Percentiles rank a stretch among this genome's conserved stretches.
Conservation (phyloP, 1,140 invertebrate genomes). For the Streblospio benedicti region DNA sequence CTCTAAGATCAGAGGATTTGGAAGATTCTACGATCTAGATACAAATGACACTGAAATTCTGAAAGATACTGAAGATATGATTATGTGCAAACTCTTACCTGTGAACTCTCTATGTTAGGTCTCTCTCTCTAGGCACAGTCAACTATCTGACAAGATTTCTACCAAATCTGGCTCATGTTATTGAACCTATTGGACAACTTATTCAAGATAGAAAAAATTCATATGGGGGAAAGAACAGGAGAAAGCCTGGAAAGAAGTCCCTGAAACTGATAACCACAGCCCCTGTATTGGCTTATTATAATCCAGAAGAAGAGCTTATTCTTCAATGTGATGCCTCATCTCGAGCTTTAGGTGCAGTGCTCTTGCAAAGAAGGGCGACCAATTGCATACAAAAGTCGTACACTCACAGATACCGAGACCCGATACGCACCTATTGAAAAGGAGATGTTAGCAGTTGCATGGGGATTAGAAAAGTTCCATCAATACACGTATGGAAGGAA, state of each 20-base stretch:
- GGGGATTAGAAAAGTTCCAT: slow-evolving; percentile 42
- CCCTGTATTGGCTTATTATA: slow-evolving; percentile 27
- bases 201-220: too few relatives aligned
- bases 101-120: too few relatives aligned
- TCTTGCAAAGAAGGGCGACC: slow-evolving; percentile 26
- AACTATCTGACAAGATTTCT: too few relatives aligned
- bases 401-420: slow-evolving; percentile 20
- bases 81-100: too few relatives aligned
- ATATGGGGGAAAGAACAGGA: slow-evolving; percentile 17
- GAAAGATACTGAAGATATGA: too few relatives aligned
- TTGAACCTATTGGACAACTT: too few relatives aligned
- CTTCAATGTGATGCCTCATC: slow-evolving; percentile 32
- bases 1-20: too few relatives aligned
- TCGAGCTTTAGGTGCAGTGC: slow-evolving; percentile 31
- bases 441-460: slow-evolving; percentile 45
- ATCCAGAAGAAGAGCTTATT: slow-evolving; percentile 25
- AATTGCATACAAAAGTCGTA: slow-evolving; percentile 21
- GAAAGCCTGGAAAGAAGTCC: slow-evolving; percentile 5
- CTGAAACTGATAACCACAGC: not conserved
- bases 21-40: too few relatives aligned
- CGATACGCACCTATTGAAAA: slow-evolving; percentile 26
- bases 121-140: too few relatives aligned
- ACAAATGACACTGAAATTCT: too few relatives aligned
- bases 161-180: too few relatives aligned
- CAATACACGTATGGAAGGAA: slow-evolving; percentile 36